A percentile compares a stretch with the other conserved stretches of the same genome.
These are phyloP conservation scores for Palloptera scutellata DNA, from an alignment of 2,888 invertebrate genomes.

Conservation along the genomic window DNA sequence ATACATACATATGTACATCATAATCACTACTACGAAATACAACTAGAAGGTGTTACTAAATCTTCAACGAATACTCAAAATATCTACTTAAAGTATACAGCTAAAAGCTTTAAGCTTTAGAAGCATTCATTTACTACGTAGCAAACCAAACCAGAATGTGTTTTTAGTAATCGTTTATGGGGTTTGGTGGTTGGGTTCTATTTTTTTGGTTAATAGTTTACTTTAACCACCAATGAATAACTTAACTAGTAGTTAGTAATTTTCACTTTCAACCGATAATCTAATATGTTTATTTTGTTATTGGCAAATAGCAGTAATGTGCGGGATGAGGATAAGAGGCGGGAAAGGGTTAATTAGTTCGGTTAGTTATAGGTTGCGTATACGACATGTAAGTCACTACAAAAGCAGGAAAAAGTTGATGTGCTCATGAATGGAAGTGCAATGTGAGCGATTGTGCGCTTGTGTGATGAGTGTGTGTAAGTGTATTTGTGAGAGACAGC, in stretches of 20 bases:
- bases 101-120: slow-evolving; percentile 25
- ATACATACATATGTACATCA: slow-evolving; percentile 9
- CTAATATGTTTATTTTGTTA: slow-evolving; percentile 1
- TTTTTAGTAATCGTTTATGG: neutral
- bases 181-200: neutral
- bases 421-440: neutral
- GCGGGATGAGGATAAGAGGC: neutral
- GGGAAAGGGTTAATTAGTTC: neutral
- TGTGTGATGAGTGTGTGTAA: slow-evolving; percentile 3
- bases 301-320: neutral
- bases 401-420: neutral
- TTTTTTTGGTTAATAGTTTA: neutral
- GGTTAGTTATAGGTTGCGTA: neutral
- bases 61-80: neutral
- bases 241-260: neutral
- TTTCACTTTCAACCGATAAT: neutral
- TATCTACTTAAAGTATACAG: slow-evolving; percentile 10
- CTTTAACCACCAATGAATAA: neutral
- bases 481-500: neutral
- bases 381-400: neutral
- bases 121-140: slow-evolving; percentile 8
- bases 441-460: neutral
- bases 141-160: slow-evolving; percentile 4
- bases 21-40: neutral
- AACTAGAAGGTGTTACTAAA: neutral